Conservation (phyloP, 23 tunicate species). For the Pegea sp. region DNA sequence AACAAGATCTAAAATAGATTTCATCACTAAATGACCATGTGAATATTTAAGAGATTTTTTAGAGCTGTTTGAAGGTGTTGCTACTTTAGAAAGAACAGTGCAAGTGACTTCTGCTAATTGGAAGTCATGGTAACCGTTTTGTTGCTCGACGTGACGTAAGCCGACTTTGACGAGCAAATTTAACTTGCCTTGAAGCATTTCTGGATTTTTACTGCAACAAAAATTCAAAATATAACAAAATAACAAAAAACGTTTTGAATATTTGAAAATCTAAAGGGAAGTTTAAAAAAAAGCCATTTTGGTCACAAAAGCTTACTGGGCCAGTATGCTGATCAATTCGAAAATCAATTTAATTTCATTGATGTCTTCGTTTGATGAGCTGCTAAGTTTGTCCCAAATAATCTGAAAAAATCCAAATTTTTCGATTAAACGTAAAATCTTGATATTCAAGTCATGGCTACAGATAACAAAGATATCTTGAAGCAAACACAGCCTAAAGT, state of each 20-base stretch:
- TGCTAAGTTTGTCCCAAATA: not conserved
- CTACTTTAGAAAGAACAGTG: too few species aligned
- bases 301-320: not conserved
- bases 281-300: too few species aligned
- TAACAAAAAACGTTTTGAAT: too few species aligned
- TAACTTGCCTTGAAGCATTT: not conserved
- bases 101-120: constrained; percentile 37
- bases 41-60: too few species aligned
- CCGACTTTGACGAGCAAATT: constrained; percentile 1
- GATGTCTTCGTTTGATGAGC: not conserved
- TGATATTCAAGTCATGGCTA: too few species aligned
- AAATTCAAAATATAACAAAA: not conserved
- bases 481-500: too few species aligned
- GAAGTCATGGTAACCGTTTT: constrained; percentile 5
- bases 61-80: too few species aligned
- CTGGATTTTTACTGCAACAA: not conserved
- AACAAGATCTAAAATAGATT: too few species aligned
- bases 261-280: too few species aligned
- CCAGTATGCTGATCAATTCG: not conserved
- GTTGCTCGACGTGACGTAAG: not conserved
- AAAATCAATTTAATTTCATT: not conserved
- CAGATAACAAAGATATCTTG: too few species aligned
- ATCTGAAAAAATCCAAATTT: constrained; percentile 1
- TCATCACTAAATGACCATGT: too few species aligned
- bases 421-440: too few species aligned